Percentiles rank a stretch among this genome's conserved stretches.
Conservation (phyloP, 2,797 vertebrate genomes). For the Todus mexicanus region DNA sequence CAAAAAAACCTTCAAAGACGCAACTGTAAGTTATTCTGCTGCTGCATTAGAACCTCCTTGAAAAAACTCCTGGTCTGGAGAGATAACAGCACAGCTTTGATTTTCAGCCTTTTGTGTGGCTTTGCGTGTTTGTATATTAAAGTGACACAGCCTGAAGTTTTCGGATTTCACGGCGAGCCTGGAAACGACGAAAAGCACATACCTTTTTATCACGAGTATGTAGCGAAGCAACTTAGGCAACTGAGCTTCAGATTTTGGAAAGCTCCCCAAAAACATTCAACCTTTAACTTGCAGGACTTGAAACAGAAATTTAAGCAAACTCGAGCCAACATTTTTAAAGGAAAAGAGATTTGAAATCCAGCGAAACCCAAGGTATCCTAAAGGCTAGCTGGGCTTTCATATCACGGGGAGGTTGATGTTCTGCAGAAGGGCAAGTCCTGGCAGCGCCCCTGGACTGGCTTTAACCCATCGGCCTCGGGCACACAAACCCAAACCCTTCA, state of each 20-base stretch:
- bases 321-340: background rate
- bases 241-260: background rate
- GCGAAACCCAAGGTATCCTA: background rate
- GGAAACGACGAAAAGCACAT: background rate
- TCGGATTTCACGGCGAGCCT: constrained; percentile 25
- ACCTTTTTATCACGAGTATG: background rate
- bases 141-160: constrained; percentile 61
- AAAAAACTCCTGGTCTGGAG: constrained; percentile 67
- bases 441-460: background rate
- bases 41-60: constrained; percentile 43
- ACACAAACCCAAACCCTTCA: background rate
- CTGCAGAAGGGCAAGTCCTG: background rate
- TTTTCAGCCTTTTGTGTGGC: constrained; percentile 60
- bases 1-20: constrained; percentile 72
- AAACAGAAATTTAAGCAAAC: constrained; percentile 3
- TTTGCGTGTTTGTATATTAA: constrained; percentile 55
- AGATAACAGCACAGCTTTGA: constrained; percentile 72
- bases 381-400: background rate
- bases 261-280: background rate
- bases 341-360: background rate
- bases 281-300: background rate
- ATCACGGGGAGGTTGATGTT: rapidly evolving
- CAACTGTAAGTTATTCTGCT: constrained; percentile 65
- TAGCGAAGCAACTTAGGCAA: background rate
- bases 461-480: background rate